Evolutionary conservation across 1,140 invertebrate species (phyloP).

Genomic region (Pollicipes pollicipes): DNA sequence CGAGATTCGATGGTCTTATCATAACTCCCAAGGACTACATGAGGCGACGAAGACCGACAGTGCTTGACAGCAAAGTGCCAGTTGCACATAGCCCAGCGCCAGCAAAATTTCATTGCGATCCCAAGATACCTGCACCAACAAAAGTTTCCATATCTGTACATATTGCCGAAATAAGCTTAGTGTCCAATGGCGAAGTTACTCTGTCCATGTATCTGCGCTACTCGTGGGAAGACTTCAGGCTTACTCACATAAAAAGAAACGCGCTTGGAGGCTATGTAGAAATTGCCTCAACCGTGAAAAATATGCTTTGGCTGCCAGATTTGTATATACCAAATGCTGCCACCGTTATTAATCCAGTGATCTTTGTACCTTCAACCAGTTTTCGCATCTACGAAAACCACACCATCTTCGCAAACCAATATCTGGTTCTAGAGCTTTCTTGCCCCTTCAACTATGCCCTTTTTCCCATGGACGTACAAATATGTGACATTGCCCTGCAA

Average conservation of each 20-base stretch:
- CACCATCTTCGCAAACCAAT: not conserved
- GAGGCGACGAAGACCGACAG: not conserved
- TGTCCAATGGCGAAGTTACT: not conserved
- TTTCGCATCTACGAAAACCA: not conserved
- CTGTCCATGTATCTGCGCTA: not conserved
- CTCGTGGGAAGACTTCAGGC: not conserved
- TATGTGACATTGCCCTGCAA: not conserved
- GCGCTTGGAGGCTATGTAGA: not conserved
- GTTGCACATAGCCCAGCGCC: not conserved
- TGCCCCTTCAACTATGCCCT: not conserved
- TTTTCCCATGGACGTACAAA: not conserved
- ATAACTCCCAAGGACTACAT: not conserved
- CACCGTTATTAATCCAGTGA: not conserved
- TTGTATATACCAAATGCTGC: not conserved
- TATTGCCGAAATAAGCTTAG: not conserved
- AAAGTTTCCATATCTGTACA: not conserved
- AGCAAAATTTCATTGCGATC: not conserved
- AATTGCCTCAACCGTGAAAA: not conserved
- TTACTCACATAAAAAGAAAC: not conserved
- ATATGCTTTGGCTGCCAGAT: not conserved
- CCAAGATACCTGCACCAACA: not conserved
- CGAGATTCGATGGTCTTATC: not conserved
- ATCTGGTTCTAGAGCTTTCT: not conserved
- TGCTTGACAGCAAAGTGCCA: not conserved
- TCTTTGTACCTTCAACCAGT: not conserved